Evolutionary conservation across 2,113 vertebrate genomes (phyloP).

Genomic region (Prionailurus bengalensis): DNA sequence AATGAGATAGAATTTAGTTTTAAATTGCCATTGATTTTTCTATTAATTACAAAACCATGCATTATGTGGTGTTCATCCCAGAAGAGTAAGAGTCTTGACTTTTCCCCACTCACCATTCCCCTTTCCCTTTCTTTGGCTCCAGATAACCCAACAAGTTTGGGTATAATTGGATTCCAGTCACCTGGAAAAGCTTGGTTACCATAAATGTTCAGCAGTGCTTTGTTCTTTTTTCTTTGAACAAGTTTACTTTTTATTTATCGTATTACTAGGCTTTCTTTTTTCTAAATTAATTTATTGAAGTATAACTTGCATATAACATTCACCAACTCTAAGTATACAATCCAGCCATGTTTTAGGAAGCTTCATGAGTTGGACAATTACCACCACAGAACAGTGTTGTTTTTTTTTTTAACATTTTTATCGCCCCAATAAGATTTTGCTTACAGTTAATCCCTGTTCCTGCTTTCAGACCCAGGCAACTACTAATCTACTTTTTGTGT

Average conservation of each 20-base stretch:
- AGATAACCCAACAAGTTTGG: background rate
- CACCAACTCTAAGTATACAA: background rate
- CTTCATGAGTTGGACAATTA: background rate
- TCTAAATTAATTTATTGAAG: background rate
- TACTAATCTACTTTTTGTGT: background rate
- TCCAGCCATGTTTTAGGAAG: background rate
- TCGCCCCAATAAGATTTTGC: background rate
- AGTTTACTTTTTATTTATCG: background rate
- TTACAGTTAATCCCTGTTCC: background rate
- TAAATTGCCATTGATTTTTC: background rate
- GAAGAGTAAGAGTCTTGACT: background rate
- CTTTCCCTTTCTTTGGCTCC: background rate
- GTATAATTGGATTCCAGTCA: slow-evolving; percentile 26
- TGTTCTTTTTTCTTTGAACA: background rate
- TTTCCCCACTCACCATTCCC: background rate
- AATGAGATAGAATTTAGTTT: slow-evolving; percentile 1
- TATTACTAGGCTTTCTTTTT: slow-evolving; percentile 2
- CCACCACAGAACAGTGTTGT: background rate
- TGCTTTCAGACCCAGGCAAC: background rate
- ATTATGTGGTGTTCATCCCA: background rate
- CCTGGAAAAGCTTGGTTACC: background rate
- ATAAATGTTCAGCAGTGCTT: background rate
- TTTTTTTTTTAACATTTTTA: background rate
- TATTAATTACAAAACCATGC: background rate
- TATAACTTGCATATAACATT: background rate